Conservation (phyloP, 1,140 invertebrate species). For the Stegodyphus mimosarum region DNA sequence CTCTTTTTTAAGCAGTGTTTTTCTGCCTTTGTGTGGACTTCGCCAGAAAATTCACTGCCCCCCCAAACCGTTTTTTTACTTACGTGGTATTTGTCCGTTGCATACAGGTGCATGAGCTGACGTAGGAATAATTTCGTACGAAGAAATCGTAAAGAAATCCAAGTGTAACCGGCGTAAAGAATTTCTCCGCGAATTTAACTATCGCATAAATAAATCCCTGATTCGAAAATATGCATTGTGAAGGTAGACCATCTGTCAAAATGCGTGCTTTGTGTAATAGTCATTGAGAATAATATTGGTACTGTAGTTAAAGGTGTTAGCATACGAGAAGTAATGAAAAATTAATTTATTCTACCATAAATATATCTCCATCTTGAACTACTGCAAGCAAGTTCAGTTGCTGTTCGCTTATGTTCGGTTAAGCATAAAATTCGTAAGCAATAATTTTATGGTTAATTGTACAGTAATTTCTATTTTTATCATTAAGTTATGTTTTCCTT, state of each 20-base stretch:
- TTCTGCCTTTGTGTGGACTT: slow-evolving; percentile 56
- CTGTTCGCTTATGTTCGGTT: background rate
- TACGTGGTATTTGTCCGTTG: background rate
- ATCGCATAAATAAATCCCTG: slow-evolving; percentile 12
- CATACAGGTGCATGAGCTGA: slow-evolving; percentile 29
- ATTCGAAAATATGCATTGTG: background rate
- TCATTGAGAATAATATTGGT: background rate
- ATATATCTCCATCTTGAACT: background rate
- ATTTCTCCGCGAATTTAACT: slow-evolving; percentile 9
- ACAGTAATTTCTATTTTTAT: background rate
- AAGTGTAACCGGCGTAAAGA: slow-evolving; percentile 7
- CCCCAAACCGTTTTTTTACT: background rate
- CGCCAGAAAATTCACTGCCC: slow-evolving; percentile 39
- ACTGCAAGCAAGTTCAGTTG: background rate
- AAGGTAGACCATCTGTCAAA: slow-evolving; percentile 1
- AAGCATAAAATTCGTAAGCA: background rate
- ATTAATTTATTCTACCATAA: background rate
- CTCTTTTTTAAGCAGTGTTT: slow-evolving; percentile 12
- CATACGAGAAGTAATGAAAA: background rate
- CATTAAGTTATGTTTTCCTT: no score
- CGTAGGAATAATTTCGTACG: background rate
- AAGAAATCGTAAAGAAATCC: slow-evolving; percentile 14
- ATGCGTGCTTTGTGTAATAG: background rate
- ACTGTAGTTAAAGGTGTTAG: background rate
- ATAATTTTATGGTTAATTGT: background rate